Base-by-base conservation (phyloP, 2,888 invertebrate species). In the Oscheius sp. region DNA sequence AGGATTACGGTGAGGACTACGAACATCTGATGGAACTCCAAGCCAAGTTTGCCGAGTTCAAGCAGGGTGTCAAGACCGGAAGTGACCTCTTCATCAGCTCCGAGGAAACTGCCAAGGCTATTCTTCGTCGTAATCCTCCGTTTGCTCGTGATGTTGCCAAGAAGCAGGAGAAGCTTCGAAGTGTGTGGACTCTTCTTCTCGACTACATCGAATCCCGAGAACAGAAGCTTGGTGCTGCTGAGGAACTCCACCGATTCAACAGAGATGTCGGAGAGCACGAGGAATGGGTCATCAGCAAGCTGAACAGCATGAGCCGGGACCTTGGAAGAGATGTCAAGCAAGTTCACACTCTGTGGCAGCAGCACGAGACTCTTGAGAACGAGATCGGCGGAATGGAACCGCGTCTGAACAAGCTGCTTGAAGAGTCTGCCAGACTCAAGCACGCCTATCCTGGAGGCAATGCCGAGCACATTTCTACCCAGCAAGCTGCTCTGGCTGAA, bases 201-300 rank as follows among this genome's bases (percentile, higher is more conserved):
- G 94, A 94, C 68, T 93, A 95, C 89, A 94, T 97, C 75, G 94
- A 94, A 84, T 93, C 94, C 65, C 93, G 97, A 13, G 95, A 95
- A 80, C 93, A 94, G 78, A 93, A 95, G 57, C 91, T 99, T 53
- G 93, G 94, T 89, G 97, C 96, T 0, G 98, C 98, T 1, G 96
- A 95, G 10, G 96, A 97, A 91, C 95, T 98, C 82, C 98, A 98
- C 90, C 93, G 96, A 73, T 98, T 96, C 92, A 97, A 98, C 91
- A 93, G 96, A 94, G 86, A 88, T 68, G 85, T 85, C 47, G 82
- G 80, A 55, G 87, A 87, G 75, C 83, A 86, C 74, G 82, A 82
- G 60, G 85, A 88, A 73, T 79, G 84, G 71, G 79, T 88, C 63
- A 77, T 90, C 87, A 96, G 95, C 89, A 95, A 96, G 89, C 93